Conservation (phyloP, 2,113 vertebrate genomes). For the Nyctereutes procyonoides region DNA sequence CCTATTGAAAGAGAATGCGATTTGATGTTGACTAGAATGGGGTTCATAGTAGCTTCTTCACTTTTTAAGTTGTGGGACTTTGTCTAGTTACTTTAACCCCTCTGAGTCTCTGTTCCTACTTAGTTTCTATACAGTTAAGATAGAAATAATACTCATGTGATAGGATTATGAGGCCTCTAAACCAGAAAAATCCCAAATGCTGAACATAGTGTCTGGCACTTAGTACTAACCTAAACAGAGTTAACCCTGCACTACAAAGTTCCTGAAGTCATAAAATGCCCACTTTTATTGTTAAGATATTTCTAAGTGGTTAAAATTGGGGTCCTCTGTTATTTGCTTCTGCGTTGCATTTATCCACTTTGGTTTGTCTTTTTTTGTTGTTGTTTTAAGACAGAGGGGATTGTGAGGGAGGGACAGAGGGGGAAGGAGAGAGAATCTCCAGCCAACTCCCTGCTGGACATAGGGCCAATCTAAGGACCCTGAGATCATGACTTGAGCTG, state of each 20-base stretch:
- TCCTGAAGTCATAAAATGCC: neutral
- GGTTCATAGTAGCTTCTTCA: neutral
- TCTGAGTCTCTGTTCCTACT: neutral
- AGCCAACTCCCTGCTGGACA: neutral
- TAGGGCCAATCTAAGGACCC: neutral
- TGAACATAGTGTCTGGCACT: neutral
- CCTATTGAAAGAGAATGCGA: conserved; percentile 1
- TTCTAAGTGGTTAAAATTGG: neutral
- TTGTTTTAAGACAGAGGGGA: neutral
- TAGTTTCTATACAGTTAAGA: neutral
- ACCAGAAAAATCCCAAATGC: neutral
- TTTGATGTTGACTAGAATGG: neutral
- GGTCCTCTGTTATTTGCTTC: neutral
- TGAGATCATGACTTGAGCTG: neutral
- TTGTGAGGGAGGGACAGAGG: neutral
- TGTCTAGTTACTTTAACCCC: neutral
- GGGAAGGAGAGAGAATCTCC: neutral
- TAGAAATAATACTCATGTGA: neutral
- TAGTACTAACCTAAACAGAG: neutral
- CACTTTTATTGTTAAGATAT: neutral
- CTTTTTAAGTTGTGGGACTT: conserved; percentile 35
- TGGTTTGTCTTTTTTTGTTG: neutral
- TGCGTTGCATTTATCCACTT: neutral
- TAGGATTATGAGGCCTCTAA: neutral
- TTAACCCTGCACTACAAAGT: neutral